Percentiles rank a stretch among this genome's conserved stretches.
Evolutionary conservation across 2,888 invertebrate genomes (phyloP).

Genomic region (Lithodes maja): DNA sequence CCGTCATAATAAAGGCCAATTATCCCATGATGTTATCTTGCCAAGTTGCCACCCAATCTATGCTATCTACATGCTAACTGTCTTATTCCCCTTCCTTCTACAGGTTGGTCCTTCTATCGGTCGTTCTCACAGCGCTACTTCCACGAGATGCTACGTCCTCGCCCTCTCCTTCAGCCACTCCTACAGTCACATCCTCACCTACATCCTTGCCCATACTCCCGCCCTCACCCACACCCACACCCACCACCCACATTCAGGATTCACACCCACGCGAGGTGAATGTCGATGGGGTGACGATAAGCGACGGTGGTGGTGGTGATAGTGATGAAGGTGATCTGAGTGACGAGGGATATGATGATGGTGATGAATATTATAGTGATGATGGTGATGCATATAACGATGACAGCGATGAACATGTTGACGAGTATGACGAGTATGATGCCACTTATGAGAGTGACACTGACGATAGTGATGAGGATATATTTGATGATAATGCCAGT

Average conservation of each 20-base stretch:
- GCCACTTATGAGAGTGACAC: not conserved
- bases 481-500: not conserved
- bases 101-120: not conserved
- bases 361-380: not conserved
- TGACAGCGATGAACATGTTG: no score
- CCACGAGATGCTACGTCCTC: no score
- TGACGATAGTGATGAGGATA: not conserved
- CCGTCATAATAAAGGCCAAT: no score
- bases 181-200: not conserved
- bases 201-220: not conserved
- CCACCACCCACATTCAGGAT: not conserved
- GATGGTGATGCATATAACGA: not conserved
- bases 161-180: not conserved
- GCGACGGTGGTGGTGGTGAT: not conserved
- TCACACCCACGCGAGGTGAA: not conserved
- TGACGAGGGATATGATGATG: not conserved
- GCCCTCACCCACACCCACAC: not conserved
- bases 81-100: not conserved
- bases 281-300: not conserved
- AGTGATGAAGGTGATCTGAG: not conserved
- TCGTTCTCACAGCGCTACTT: not conserved
- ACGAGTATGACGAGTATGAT: not conserved
- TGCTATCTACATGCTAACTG: no score
- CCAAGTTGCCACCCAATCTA: no score
- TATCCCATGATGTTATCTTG: no score